These are phyloP conservation scores for Lagopus leucura DNA, from an alignment of 2,113 vertebrate genomes.

Conservation along the genomic window DNA sequence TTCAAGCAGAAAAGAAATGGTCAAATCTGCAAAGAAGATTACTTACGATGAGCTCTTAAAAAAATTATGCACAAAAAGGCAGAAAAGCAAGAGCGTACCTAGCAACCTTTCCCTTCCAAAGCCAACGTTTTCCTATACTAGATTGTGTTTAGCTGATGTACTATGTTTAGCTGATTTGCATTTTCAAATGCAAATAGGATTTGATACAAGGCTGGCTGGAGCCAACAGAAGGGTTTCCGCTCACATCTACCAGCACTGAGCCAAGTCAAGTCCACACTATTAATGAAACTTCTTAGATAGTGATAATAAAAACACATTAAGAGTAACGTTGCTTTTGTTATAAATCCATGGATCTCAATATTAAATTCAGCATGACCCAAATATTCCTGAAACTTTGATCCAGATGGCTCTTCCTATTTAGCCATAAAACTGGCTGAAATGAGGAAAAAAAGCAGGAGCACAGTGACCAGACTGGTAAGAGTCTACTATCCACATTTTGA, in stretches of 20 bases:
- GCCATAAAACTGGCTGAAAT: not conserved
- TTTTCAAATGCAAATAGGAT: not conserved
- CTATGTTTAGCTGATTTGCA: not conserved
- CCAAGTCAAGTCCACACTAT: not conserved
- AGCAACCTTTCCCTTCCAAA: conserved; percentile 4
- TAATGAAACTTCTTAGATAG: conserved; percentile 12
- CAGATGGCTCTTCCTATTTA: not conserved
- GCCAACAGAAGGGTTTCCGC: not conserved
- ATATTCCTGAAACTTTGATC: not conserved
- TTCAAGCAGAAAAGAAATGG: not conserved
- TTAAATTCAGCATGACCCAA: not conserved
- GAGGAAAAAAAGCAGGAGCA: not conserved
- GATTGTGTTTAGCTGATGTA: not conserved
- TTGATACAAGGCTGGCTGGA: conserved; percentile 6
- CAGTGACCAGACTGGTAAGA: not conserved
- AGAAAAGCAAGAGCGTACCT: not conserved
- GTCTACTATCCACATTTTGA: not conserved
- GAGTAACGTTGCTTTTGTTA: not conserved
- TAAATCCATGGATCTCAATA: not conserved
- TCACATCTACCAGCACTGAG: not conserved
- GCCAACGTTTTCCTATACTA: not conserved
- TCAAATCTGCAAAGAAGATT: not conserved
- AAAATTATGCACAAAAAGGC: not conserved
- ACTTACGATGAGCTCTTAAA: not conserved
- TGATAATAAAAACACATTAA: not conserved